phyloP scores from a whole-genome alignment of 2,888 invertebrate genomes.

The Aromia moschata region DNA sequence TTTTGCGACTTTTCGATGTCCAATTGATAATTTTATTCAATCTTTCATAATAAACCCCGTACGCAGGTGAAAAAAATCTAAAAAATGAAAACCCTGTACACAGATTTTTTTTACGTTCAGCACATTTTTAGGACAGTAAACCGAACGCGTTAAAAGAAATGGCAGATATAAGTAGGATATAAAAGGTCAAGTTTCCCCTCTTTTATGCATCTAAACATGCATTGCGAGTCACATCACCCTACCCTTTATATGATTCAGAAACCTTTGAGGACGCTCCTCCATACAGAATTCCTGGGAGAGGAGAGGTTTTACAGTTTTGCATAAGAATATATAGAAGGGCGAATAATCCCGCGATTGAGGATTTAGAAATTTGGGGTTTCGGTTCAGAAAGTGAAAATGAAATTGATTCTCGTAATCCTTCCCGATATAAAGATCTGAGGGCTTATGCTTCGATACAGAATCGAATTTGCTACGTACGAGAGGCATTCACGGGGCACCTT shows the following conservation, averaged over 20 bases:
- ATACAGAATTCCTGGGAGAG: conserved; percentile 16
- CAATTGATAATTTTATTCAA: too few relatives aligned
- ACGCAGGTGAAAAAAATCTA: too few relatives aligned
- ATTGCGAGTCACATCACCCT: background rate
- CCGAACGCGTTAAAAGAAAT: too few relatives aligned
- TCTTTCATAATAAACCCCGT: too few relatives aligned
- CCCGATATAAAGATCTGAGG: conserved; percentile 45
- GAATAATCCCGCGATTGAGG: conserved; percentile 42
- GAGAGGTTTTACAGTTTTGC: conserved; percentile 25
- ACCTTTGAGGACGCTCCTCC: conserved; percentile 5
- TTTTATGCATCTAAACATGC: background rate
- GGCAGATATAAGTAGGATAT: background rate
- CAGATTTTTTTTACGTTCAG: too few relatives aligned
- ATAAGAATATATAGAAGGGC: conserved; percentile 41
- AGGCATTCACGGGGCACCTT: conserved; percentile 32
- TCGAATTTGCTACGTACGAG: conserved; percentile 43
- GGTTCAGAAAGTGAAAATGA: conserved; percentile 47
- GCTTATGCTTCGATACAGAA: conserved; percentile 46
- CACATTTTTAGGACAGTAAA: too few relatives aligned
- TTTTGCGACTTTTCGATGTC: too few relatives aligned
- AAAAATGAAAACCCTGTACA: too few relatives aligned
- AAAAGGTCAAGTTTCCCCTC: background rate
- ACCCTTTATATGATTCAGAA: conserved; percentile 2
- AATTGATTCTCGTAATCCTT: conserved; percentile 48
- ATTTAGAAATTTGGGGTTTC: conserved; percentile 40